Conservation (phyloP, 2,797 vertebrate genomes). For the Staurois parvus region DNA sequence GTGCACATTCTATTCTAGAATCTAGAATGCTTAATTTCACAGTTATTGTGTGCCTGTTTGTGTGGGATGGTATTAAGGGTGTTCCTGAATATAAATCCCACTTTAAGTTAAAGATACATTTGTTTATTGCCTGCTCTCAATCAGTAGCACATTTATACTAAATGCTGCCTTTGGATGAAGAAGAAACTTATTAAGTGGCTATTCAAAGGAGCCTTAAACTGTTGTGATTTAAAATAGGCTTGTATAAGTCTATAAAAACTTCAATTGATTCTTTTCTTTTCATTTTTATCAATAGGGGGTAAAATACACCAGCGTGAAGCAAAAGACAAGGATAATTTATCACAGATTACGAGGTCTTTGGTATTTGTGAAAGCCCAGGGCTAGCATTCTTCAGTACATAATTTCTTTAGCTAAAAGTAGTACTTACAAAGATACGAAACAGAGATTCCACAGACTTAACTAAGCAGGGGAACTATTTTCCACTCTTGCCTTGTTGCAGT, state of each 20-base stretch:
- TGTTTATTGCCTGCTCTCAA: slow-evolving; percentile 46
- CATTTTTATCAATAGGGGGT: slow-evolving; percentile 58
- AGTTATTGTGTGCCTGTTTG: slow-evolving; percentile 43
- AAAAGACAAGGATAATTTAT: slow-evolving; percentile 64
- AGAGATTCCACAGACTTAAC: slow-evolving; percentile 20
- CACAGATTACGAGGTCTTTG: slow-evolving; percentile 57
- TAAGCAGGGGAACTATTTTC: slow-evolving; percentile 44
- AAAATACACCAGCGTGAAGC: slow-evolving; percentile 55
- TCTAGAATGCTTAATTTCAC: slow-evolving; percentile 38
- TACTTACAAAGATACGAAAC: slow-evolving; percentile 29
- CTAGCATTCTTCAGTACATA: slow-evolving; percentile 31
- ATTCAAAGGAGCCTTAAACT: slow-evolving; percentile 43
- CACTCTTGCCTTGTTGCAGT: slow-evolving; percentile 13
- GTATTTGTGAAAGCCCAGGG: slow-evolving; percentile 60
- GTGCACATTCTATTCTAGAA: slow-evolving; percentile 40
- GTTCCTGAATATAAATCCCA: slow-evolving; percentile 50
- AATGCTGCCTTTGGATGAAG: slow-evolving; percentile 45
- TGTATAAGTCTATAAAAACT: slow-evolving; percentile 56
- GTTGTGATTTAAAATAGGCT: slow-evolving; percentile 44
- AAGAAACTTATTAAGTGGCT: slow-evolving; percentile 56
- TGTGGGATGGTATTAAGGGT: slow-evolving; percentile 52
- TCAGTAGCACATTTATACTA: slow-evolving; percentile 57
- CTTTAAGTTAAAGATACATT: slow-evolving; percentile 58
- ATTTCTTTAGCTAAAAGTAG: slow-evolving; percentile 51
- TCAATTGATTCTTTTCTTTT: slow-evolving; percentile 64